Evolutionary conservation across 2,888 invertebrate genomes (phyloP), one percentile per base, ranked within the genome.

Genomic region (Spodoptera exigua): DNA sequence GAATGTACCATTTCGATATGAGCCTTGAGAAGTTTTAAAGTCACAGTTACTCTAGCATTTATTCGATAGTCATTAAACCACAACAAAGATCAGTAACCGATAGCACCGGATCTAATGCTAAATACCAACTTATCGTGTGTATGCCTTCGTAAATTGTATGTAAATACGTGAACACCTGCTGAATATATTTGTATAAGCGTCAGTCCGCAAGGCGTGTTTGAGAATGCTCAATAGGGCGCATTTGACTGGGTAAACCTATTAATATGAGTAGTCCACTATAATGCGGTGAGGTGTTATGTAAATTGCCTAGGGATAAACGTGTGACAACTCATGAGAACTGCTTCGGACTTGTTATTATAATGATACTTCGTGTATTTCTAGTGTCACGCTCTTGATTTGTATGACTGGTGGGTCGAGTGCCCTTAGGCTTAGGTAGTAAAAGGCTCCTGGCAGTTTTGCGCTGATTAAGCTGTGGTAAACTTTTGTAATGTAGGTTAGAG

Each of bases 131-230:
- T 85, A 88, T 88, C 83, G 79, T 81, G 75, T 84, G 84, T 86
- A 82, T 84, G 86, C 82, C 86, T 91, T 86, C 87, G 85, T 88
- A 93, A 93, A 93, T 92, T 91, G 91, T 93, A 93, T 94, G 93
- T 92, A 90, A 93, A 94, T 93, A 90, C 73, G 85, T 84, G 88
- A 89, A 92, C 93, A 94, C 93, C 93, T 93, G 93, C 91, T 89
- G 93, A 90, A 93, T 93, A 92, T 88, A 90, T 92, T 93, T 90
- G 89, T 88, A 78, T 84, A 80, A 83, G 81, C 81, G 84, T 84
- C 78, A 82, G 83, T 78, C 82, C 81, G 79, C 80, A 83, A 84
- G 85, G 80, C 85, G 78, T 89, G 87, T 90, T 89, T 88, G 89
- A 85, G 91, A 87, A 88, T 85, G 87, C 85, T 89, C 86, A 84